Evolutionary conservation across 2,888 invertebrate genomes (phyloP).

Genomic region (Aphodius granarius): DNA sequence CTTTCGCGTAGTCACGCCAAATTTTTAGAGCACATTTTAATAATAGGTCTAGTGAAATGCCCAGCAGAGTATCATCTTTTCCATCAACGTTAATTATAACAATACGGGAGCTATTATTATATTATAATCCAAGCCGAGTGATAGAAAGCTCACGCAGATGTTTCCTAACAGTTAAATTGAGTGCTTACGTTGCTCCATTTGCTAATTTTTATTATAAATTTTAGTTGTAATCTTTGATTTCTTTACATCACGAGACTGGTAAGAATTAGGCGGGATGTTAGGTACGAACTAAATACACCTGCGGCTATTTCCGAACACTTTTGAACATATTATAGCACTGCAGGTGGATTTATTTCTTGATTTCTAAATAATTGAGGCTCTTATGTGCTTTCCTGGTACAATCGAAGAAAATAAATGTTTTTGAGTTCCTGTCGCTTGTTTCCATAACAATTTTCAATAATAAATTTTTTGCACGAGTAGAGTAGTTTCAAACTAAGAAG

Average conservation of each 20-base stretch:
- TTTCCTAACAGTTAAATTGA: background rate
- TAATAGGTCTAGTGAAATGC: constrained; percentile 15
- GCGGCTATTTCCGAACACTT: background rate
- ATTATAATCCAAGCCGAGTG: background rate
- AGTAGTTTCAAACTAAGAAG: too few relatives aligned
- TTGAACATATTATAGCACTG: background rate
- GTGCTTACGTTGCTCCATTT: background rate
- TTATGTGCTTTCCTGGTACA: background rate
- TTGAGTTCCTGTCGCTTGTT: background rate
- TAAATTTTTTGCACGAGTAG: too few relatives aligned
- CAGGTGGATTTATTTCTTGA: background rate
- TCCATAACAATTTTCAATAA: background rate
- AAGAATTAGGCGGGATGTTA: too few relatives aligned
- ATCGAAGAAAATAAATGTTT: background rate
- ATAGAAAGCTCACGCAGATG: background rate
- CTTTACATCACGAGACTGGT: too few relatives aligned
- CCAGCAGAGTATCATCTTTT: background rate
- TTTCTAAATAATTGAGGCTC: background rate
- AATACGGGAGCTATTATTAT: background rate
- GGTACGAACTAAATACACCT: too few relatives aligned
- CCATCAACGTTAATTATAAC: background rate
- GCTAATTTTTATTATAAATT: background rate
- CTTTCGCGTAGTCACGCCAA: constrained; percentile 27
- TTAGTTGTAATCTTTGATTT: background rate
- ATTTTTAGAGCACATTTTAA: constrained; percentile 21